Conservation (phyloP, 2,888 invertebrate genomes). For the Oligia strigilis region DNA sequence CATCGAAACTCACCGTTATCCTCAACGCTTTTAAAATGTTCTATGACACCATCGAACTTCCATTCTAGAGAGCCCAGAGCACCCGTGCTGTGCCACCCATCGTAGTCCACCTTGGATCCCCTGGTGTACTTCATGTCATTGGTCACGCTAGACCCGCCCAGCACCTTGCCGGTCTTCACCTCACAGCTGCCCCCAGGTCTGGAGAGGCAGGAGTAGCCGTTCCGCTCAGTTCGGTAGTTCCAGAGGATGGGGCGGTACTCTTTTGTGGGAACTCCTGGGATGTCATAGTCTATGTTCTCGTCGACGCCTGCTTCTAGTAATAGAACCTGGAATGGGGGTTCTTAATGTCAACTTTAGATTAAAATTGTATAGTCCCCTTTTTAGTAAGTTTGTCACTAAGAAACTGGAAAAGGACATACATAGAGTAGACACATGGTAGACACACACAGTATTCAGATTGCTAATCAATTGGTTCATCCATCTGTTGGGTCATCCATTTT, state of each 20-base stretch:
- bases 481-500: neutral
- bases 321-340: constrained; percentile 75
- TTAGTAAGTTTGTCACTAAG: neutral
- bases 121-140: constrained; percentile 88
- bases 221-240: constrained; percentile 86
- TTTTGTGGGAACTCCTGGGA: constrained; percentile 84
- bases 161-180: constrained; percentile 85
- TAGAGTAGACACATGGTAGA: no score
- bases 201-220: constrained; percentile 85
- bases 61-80: constrained; percentile 83
- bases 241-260: constrained; percentile 85
- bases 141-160: constrained; percentile 86
- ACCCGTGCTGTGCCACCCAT: constrained; percentile 83
- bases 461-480: neutral
- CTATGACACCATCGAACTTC: constrained; percentile 86
- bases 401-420: neutral
- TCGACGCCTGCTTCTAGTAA: constrained; percentile 86
- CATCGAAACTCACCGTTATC: constrained; percentile 83
- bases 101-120: constrained; percentile 85
- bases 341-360: neutral
- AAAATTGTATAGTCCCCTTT: neutral
- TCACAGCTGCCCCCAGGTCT: constrained; percentile 86
- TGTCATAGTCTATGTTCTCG: constrained; percentile 87
- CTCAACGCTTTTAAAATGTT: constrained; percentile 85
- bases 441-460: neutral